A percentile compares a stretch with the other conserved stretches of the same genome.
Conservation (phyloP, 2,113 vertebrate species). For the Dasypus novemcinctus region DNA sequence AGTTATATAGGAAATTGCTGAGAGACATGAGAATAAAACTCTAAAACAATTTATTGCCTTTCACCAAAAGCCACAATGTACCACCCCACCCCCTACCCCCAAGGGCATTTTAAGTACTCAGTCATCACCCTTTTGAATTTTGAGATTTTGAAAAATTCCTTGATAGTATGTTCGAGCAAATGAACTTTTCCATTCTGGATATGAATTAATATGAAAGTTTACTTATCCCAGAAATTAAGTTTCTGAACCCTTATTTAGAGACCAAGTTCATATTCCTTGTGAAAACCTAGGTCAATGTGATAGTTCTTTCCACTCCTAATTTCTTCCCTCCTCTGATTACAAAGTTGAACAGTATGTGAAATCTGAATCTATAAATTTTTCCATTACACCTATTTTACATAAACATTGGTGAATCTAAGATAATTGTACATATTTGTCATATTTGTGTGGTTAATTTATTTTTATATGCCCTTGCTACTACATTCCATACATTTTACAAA, state of each 20-base stretch:
- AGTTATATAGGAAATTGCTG: neutral
- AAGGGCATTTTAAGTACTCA: neutral
- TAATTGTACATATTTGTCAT: neutral
- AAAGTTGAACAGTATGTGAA: neutral
- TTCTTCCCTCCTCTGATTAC: neutral
- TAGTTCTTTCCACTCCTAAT: neutral
- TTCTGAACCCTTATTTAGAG: neutral
- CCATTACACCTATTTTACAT: neutral
- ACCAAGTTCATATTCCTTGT: neutral
- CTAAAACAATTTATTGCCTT: neutral
- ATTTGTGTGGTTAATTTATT: constrained; percentile 22
- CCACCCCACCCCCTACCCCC: neutral
- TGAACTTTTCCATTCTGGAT: neutral
- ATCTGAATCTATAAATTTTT: constrained; percentile 21
- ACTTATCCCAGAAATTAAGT: neutral
- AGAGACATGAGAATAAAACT: neutral
- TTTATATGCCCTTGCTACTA: neutral
- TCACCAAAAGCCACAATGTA: neutral
- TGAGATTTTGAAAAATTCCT: neutral
- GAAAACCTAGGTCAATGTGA: neutral
- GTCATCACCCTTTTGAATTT: neutral
- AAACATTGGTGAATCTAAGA: neutral
- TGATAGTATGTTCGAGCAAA: neutral
- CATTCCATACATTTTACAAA: neutral
- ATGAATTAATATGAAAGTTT: neutral